A percentile compares a stretch with the other conserved stretches of the same genome.
Conservation (phyloP, 2,113 vertebrate species). For the Oreochromis niloticus region DNA sequence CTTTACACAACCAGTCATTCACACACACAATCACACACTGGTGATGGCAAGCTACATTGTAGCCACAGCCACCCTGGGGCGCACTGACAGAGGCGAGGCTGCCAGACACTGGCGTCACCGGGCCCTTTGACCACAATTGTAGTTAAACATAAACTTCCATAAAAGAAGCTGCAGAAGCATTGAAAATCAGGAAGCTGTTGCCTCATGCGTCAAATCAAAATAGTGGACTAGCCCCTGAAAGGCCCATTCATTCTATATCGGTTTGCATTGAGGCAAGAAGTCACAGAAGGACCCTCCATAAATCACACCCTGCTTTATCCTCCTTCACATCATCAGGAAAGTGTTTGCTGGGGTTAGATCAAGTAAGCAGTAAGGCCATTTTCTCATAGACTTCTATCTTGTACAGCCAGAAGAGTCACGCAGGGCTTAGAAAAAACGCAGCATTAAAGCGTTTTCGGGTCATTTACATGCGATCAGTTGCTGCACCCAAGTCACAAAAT, state of each 20-base stretch:
- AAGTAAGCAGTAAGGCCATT: fast-evolving
- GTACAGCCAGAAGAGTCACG: background rate
- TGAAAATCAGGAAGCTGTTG: background rate
- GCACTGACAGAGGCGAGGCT: too few relatives aligned
- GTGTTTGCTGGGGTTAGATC: background rate
- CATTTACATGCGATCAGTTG: fast-evolving
- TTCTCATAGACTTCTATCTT: background rate
- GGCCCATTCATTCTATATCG: fast-evolving
- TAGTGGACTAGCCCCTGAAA: background rate
- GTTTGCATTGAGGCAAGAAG: background rate
- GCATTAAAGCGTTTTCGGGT: too few relatives aligned
- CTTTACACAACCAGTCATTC: too few relatives aligned
- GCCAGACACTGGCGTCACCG: too few relatives aligned
- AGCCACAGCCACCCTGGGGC: too few relatives aligned
- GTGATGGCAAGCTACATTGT: too few relatives aligned
- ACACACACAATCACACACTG: too few relatives aligned
- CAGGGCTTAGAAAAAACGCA: too few relatives aligned
- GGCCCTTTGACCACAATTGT: background rate
- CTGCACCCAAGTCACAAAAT: background rate
- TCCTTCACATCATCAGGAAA: background rate
- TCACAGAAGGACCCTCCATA: background rate
- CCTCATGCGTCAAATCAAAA: background rate
- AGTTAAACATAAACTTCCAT: background rate
- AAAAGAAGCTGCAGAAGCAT: background rate
- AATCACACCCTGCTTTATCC: fast-evolving